phyloP scores from a whole-genome alignment of 2,888 invertebrate species.

The Argynnis bischoffii region DNA sequence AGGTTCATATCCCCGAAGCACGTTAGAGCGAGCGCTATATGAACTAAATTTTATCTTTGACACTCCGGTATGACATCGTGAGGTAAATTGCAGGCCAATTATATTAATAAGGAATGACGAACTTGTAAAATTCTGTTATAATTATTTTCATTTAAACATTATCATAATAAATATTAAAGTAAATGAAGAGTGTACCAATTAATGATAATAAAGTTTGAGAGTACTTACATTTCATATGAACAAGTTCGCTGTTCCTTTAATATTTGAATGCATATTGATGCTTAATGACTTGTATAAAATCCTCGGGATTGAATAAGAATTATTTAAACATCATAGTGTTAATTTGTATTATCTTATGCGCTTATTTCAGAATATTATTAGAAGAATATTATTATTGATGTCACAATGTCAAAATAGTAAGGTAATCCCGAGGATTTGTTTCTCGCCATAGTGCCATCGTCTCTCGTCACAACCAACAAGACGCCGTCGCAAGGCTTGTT shows the following conservation, averaged over 20 bases:
- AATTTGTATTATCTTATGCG: not conserved
- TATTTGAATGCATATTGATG: slow-evolving; percentile 14
- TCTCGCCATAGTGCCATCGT: slow-evolving; percentile 43
- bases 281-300: slow-evolving; percentile 19
- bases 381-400: not conserved
- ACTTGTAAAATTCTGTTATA: not conserved
- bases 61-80: slow-evolving; percentile 24
- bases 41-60: slow-evolving; percentile 28
- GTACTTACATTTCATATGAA: too few relatives aligned
- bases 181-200: too few relatives aligned
- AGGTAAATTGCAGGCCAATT: slow-evolving; percentile 43
- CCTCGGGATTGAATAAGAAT: slow-evolving; percentile 15
- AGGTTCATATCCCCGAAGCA: slow-evolving; percentile 73
- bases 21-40: slow-evolving; percentile 72
- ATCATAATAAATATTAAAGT: not conserved
- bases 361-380: not conserved
- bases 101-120: slow-evolving; percentile 15
- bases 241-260: slow-evolving; percentile 12
- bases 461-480: slow-evolving; percentile 27
- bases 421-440: slow-evolving; percentile 20
- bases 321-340: not conserved
- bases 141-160: not conserved
- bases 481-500: slow-evolving; percentile 57
- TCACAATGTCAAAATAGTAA: not conserved
- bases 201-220: too few relatives aligned